phyloP scores from a whole-genome alignment of 1,140 invertebrate genomes.

The Drosophila biarmipes region DNA sequence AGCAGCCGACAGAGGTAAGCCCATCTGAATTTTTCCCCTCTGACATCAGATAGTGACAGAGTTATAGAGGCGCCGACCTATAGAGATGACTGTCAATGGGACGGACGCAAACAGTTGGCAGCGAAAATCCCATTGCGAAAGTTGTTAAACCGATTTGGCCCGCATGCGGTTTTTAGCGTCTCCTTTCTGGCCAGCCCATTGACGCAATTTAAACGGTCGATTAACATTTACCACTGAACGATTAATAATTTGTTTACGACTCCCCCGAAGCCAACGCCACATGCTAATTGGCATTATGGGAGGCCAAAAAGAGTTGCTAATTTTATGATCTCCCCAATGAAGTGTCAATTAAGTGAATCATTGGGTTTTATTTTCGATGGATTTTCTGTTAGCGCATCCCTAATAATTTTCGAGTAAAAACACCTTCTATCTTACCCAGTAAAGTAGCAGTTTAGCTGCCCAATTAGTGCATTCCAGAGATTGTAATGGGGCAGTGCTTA shows the following conservation, averaged over 20 bases:
- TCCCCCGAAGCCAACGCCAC: conserved; percentile 5
- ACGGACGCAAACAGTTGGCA: background rate
- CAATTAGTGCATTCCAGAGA: background rate
- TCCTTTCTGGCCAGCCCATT: conserved; percentile 20
- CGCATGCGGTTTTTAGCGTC: conserved; percentile 10
- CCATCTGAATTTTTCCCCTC: conserved; percentile 26
- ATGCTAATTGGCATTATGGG: conserved; percentile 47
- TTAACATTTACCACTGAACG: conserved; percentile 40
- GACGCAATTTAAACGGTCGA: conserved; percentile 41
- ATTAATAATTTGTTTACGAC: conserved; percentile 44
- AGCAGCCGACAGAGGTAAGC: conserved; percentile 25
- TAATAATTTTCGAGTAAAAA: background rate
- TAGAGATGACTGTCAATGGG: background rate
- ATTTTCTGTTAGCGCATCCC: background rate
- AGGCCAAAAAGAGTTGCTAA: conserved; percentile 30
- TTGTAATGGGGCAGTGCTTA: background rate
- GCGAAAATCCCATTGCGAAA: conserved; percentile 10
- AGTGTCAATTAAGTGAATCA: conserved; percentile 42
- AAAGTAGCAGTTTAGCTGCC: background rate
- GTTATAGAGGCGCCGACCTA: background rate
- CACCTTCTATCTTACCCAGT: too few relatives aligned
- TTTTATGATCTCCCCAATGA: conserved; percentile 35
- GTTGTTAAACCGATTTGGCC: background rate
- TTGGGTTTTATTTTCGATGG: background rate
- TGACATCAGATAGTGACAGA: conserved; percentile 34